phyloP scores from a whole-genome alignment of 2,113 vertebrate genomes.

The Loxodonta africana region DNA sequence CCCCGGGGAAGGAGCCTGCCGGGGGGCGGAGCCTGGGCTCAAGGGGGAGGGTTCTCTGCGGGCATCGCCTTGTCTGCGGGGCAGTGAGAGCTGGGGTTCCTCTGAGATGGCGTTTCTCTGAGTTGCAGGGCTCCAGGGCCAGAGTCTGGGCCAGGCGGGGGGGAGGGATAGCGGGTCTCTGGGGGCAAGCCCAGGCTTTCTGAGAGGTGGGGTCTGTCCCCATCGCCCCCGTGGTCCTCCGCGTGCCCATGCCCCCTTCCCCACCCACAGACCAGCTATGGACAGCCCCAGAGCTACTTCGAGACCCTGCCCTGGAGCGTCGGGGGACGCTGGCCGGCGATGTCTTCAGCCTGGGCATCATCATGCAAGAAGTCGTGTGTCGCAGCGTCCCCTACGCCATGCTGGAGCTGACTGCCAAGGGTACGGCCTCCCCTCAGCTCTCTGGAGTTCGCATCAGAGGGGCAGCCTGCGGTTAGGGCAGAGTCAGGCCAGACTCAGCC shows the following conservation, averaged over 20 bases:
- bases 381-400: conserved; percentile 94
- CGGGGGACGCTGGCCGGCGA: conserved; percentile 90
- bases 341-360: conserved; percentile 93
- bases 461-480: not conserved
- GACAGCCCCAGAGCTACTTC: conserved; percentile 95
- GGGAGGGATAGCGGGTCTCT: not conserved
- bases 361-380: conserved; percentile 95
- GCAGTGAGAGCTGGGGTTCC: not conserved
- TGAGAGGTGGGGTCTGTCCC: not conserved
- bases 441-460: not conserved
- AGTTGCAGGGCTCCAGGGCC: not conserved
- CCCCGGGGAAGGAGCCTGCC: not conserved
- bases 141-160: too few species aligned
- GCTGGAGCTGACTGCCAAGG: conserved; percentile 92
- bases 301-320: conserved; percentile 85
- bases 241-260: accelerated
- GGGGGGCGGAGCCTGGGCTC: not conserved
- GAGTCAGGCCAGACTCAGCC: not conserved
- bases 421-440: conserved; percentile 78
- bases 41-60: not conserved
- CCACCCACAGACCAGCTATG: conserved; percentile 91
- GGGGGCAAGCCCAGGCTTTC: not conserved
- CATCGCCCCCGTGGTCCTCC: not conserved
- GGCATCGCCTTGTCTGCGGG: not conserved
- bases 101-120: not conserved